Conservation (phyloP, 2,797 vertebrate genomes). For the Falco rusticolus region DNA sequence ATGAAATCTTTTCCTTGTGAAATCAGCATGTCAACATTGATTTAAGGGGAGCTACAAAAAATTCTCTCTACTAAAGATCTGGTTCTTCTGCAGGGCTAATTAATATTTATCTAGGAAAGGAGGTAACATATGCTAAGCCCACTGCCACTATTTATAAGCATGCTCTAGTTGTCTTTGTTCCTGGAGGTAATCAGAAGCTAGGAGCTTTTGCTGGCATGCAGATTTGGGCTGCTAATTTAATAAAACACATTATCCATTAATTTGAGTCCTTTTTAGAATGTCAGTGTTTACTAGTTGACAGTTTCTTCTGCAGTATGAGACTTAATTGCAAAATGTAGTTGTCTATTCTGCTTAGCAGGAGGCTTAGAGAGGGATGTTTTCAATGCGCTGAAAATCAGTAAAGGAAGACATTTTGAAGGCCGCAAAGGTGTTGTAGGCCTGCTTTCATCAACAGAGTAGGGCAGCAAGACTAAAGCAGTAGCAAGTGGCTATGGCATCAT, state of each 20-base stretch:
- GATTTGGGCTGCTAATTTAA: slow-evolving; percentile 56
- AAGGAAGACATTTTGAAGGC: background rate
- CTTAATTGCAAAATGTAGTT: slow-evolving; percentile 25
- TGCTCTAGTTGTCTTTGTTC: slow-evolving; percentile 50
- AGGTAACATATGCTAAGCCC: slow-evolving; percentile 53
- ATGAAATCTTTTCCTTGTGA: background rate
- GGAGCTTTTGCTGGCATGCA: slow-evolving; percentile 53
- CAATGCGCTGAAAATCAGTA: background rate
- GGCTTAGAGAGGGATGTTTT: background rate
- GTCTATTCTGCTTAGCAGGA: slow-evolving; percentile 17
- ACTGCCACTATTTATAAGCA: slow-evolving; percentile 62
- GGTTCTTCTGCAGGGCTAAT: slow-evolving; percentile 32
- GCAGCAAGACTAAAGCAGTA: background rate
- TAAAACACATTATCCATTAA: slow-evolving; percentile 46
- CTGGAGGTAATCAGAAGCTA: slow-evolving; percentile 38
- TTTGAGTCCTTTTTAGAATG: slow-evolving; percentile 50
- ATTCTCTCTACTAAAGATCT: background rate
- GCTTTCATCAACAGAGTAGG: background rate
- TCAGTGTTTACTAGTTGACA: slow-evolving; percentile 31
- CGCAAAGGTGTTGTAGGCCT: background rate
- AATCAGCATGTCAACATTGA: background rate
- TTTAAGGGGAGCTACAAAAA: slow-evolving; percentile 6
- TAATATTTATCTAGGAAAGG: slow-evolving; percentile 58
- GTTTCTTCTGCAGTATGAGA: slow-evolving; percentile 14
- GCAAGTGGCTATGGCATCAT: background rate